A percentile compares a stretch with the other conserved stretches of the same genome.
These are phyloP conservation scores for Rhorus exstirpatorius DNA, from an alignment of 2,888 invertebrate genomes.

Conservation along the genomic window DNA sequence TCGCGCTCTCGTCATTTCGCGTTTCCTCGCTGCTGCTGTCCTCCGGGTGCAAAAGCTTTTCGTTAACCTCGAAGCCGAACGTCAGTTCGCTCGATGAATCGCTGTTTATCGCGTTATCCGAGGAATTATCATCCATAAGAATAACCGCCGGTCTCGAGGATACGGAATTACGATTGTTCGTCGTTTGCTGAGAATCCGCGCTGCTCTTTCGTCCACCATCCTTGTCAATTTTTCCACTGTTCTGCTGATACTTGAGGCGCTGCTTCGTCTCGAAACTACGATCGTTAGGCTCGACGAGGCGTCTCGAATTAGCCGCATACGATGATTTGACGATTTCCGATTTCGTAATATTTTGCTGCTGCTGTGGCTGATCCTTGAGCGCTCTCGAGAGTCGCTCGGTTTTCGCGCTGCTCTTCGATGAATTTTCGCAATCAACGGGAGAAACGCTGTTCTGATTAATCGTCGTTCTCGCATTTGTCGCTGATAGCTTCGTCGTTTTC, in stretches of 20 bases:
- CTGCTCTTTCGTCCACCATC: constrained; percentile 71
- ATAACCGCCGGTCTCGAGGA: constrained; percentile 90
- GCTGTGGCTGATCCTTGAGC: constrained; percentile 75
- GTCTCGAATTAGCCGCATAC: constrained; percentile 67
- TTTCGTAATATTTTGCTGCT: constrained; percentile 69
- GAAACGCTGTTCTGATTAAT: constrained; percentile 64
- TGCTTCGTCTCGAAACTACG: constrained; percentile 72
- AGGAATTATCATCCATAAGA: constrained; percentile 88
- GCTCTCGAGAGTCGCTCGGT: constrained; percentile 73
- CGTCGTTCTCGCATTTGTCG: constrained; percentile 59
- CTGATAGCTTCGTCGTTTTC: constrained; percentile 54
- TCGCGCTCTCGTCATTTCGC: constrained; percentile 71
- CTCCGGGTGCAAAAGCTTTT: constrained; percentile 89
- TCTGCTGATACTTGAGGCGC: constrained; percentile 73
- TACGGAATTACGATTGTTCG: constrained; percentile 47
- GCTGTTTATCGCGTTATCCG: constrained; percentile 81
- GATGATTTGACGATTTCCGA: constrained; percentile 65
- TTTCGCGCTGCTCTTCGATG: no score
- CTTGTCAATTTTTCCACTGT: constrained; percentile 67
- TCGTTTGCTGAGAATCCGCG: constrained; percentile 67
- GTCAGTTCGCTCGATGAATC: constrained; percentile 89
- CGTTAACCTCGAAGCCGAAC: constrained; percentile 93
- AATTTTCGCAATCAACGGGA: constrained; percentile 70
- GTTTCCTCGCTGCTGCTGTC: constrained; percentile 74
- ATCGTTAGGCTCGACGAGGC: constrained; percentile 61